phyloP scores from a whole-genome alignment of 2,888 invertebrate genomes.

The Lymantria monacha region DNA sequence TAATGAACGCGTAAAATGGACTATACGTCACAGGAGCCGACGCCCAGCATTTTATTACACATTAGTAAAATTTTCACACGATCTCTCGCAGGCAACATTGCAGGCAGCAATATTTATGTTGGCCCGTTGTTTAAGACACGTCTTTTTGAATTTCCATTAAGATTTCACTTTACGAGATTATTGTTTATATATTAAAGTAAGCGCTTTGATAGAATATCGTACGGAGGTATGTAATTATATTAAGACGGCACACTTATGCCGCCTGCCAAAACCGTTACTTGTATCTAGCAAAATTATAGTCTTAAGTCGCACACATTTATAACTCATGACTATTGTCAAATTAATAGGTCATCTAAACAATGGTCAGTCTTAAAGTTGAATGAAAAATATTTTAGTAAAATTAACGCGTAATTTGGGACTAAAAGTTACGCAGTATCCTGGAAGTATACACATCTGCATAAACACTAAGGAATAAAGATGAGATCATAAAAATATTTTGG shows the following conservation, averaged over 20 bases:
- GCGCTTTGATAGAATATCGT: not conserved
- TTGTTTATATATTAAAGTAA: constrained; percentile 1
- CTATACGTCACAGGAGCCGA: constrained; percentile 45
- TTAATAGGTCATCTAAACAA: constrained; percentile 26
- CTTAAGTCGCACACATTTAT: constrained; percentile 34
- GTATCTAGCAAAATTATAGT: constrained; percentile 23
- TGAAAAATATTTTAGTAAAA: no score
- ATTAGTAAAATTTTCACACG: no score
- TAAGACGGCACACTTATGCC: constrained; percentile 27
- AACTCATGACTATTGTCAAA: constrained; percentile 26
- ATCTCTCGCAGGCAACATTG: no score
- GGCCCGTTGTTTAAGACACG: not conserved
- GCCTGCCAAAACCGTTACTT: constrained; percentile 32
- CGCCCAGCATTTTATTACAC: constrained; percentile 16
- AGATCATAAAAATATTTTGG: no score
- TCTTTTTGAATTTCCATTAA: constrained; percentile 3
- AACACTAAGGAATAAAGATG: no score
- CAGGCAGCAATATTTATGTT: not conserved
- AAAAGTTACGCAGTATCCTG: no score
- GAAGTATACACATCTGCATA: no score
- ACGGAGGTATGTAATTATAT: constrained; percentile 17
- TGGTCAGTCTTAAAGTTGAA: no score
- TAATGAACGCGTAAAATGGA: constrained; percentile 50
- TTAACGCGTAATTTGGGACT: not conserved
- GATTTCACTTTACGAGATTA: constrained; percentile 10